A percentile compares a stretch with the other conserved stretches of the same genome.
Conservation (phyloP, 2,113 vertebrate species). For the Clarias macrocephalus region DNA sequence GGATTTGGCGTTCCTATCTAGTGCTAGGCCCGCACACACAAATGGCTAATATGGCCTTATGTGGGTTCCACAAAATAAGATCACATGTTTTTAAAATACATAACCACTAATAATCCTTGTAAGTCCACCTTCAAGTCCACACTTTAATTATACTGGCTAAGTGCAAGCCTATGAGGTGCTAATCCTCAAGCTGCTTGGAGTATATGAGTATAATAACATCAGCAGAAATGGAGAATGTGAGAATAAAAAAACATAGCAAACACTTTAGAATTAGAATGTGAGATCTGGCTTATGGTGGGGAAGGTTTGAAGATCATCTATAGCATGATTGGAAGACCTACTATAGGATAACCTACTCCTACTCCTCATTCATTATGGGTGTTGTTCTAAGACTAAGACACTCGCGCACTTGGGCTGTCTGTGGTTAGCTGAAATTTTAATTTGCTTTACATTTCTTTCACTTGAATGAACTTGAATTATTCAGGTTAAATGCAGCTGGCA, state of each 20-base stretch:
- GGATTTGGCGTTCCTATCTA: slow-evolving; percentile 26
- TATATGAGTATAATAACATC: not conserved
- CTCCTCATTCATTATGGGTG: not conserved
- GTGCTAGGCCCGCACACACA: slow-evolving; percentile 18
- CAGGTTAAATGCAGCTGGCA: not conserved
- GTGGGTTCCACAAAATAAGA: not conserved
- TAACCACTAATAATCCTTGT: not conserved
- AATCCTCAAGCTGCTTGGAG: not conserved
- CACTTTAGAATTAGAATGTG: not conserved
- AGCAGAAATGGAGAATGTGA: not conserved
- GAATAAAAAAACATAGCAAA: not conserved
- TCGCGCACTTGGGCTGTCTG: not conserved
- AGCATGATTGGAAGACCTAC: too few relatives aligned
- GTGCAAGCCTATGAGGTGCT: not conserved
- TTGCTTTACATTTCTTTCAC: not conserved
- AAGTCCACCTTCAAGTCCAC: not conserved
- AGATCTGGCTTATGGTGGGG: not conserved
- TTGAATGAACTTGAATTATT: not conserved
- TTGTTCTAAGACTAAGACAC: not conserved
- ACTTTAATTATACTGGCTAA: not conserved
- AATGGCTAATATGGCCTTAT: slow-evolving; percentile 13
- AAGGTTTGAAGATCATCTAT: not conserved
- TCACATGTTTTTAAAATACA: not conserved
- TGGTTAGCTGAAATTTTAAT: not conserved
- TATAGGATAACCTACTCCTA: not conserved